Evolutionary conservation across 2,113 vertebrate species (phyloP), one percentile per base, ranked within the genome.

Genomic region (Cyanoliseus patagonus): DNA sequence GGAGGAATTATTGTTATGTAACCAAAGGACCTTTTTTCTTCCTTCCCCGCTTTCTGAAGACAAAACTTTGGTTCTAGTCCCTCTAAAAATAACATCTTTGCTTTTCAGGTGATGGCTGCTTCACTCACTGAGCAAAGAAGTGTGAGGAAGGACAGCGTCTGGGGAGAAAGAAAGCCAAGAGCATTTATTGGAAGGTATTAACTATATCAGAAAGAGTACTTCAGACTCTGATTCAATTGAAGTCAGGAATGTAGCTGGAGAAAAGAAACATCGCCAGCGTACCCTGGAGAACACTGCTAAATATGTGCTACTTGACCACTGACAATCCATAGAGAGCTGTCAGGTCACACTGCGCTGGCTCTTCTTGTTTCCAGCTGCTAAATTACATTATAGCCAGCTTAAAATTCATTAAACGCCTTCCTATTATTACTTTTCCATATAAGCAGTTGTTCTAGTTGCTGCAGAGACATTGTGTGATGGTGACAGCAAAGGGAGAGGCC

Each of bases 301-400:
- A 95, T 92, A 62, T 62, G 73, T 92, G 94, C 76, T 94, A 77
- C 88, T 87, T 95, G 96, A 94, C 88, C 95, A 92, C 92, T 84
- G 90, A 94, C 83, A 75, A 92, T 96, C 94, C 95, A 84, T 52
- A 94, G 94, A 95, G 93, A 97, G 86, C 90, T 96, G 86, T 86
- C 86, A 93, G 95, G 94, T 96, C 96, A 96, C 92, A 83, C 80
- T 12, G 68, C 67, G 94, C 66, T 95, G 93, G 83, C 96, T 96
- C 77, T 89, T 87, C 86, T 92, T 84, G 77, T 94, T 96, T 96
- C 94, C 88, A 94, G 80, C 92, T 92, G 92, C 94, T 96, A 96
- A 95, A 97, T 94, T 93, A 93, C 92, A 96, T 95, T 96, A 94
- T 92, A 96, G 86, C 84, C 92, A 95, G 80, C 88, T 97, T 95